Percentiles rank a stretch among this genome's conserved stretches.
Conservation (phyloP, 2,888 invertebrate genomes). For the Acronicta psi region DNA sequence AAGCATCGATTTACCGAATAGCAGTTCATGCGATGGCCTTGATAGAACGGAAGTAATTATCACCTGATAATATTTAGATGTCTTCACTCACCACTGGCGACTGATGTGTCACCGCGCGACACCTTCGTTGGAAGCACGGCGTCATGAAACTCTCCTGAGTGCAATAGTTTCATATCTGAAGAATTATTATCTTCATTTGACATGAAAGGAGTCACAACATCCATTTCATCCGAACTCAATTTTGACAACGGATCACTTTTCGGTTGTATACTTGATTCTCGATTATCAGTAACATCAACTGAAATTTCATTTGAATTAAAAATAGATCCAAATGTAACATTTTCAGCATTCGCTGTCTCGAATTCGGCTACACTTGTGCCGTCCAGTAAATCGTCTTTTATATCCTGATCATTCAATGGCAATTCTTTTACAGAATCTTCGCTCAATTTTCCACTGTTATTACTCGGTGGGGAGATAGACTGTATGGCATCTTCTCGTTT, state of each 20-base stretch:
- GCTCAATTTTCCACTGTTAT: constrained; percentile 83
- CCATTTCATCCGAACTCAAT: constrained; percentile 77
- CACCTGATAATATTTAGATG: constrained; percentile 89
- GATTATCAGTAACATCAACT: constrained; percentile 32
- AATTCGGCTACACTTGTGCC: constrained; percentile 9
- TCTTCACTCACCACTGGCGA: constrained; percentile 89
- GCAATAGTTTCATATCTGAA: constrained; percentile 69
- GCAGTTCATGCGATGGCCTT: constrained; percentile 84
- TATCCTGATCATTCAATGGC: constrained; percentile 58
- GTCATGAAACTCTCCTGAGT: constrained; percentile 89
- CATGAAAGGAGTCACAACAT: constrained; percentile 77
- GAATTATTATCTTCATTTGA: constrained; percentile 45
- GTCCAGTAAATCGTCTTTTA: constrained; percentile 28
- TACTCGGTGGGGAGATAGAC: constrained; percentile 83
- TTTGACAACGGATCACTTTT: constrained; percentile 55
- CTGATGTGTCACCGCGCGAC: constrained; percentile 79
- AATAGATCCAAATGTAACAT: constrained; percentile 7
- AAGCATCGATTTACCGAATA: constrained; percentile 64
- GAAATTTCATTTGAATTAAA: background rate
- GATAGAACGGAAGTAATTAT: constrained; percentile 84
- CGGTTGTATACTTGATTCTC: constrained; percentile 35
- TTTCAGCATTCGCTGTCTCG: constrained; percentile 3
- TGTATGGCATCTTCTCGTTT: constrained; percentile 87
- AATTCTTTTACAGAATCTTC: constrained; percentile 80
- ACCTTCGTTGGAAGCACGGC: constrained; percentile 82